Percentiles rank a stretch among this genome's conserved stretches.
These are phyloP conservation scores for Aegotheles bennettii DNA, from an alignment of 2,113 vertebrate species.

Conservation along the genomic window DNA sequence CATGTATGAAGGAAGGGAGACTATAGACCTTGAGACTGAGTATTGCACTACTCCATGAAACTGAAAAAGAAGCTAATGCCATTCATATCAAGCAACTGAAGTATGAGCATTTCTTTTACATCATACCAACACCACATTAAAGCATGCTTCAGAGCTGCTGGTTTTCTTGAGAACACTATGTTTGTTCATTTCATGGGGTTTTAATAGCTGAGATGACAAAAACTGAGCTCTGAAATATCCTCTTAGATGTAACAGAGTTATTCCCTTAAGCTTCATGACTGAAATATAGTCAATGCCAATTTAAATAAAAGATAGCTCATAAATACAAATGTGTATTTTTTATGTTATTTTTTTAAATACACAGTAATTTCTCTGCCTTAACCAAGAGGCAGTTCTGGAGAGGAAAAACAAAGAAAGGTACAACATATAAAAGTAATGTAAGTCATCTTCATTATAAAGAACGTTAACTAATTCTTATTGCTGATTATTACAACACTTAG, in stretches of 20 bases:
- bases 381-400: background rate
- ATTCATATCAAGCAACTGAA: conserved; percentile 8
- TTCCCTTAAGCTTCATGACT: conserved; percentile 22
- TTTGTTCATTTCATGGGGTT: conserved; percentile 13
- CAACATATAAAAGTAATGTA: conserved; percentile 7
- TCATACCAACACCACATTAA: background rate
- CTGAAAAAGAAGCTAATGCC: conserved; percentile 8
- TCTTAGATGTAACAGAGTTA: conserved; percentile 2
- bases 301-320: background rate
- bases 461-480: background rate
- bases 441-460: background rate
- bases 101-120: background rate
- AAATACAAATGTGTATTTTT: background rate
- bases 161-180: background rate
- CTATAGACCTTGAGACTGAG: background rate
- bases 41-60: background rate
- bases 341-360: background rate
- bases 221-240: background rate
- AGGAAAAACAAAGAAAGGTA: conserved; percentile 17
- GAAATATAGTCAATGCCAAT: conserved; percentile 25
- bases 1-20: background rate
- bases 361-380: background rate
- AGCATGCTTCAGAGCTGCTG: background rate
- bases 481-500: background rate
- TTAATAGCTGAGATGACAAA: background rate